phyloP scores from a whole-genome alignment of 2,888 invertebrate genomes.

The Stictocephala bisonia region DNA sequence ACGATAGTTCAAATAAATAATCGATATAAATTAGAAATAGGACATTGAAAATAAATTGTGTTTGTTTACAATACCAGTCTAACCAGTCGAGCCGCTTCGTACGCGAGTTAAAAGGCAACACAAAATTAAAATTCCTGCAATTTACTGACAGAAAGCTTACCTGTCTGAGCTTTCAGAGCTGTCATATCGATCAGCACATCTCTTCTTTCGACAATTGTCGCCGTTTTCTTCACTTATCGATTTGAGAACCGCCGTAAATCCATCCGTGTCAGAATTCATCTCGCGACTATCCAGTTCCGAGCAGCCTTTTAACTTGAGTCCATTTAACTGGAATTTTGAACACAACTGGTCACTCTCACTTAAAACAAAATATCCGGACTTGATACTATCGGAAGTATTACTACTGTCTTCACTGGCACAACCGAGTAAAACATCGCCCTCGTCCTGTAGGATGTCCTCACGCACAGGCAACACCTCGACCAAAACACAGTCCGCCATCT shows the following conservation, averaged over 20 bases:
- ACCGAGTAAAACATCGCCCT: conserved; percentile 41
- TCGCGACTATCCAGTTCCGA: conserved; percentile 45
- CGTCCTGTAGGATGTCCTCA: conserved; percentile 44
- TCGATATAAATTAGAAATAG: no score
- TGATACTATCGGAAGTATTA: conserved; percentile 47
- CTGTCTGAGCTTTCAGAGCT: conserved; percentile 95
- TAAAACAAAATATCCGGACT: conserved; percentile 39
- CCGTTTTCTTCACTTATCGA: conserved; percentile 49
- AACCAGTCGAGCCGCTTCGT: conserved; percentile 28
- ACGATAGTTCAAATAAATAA: no score
- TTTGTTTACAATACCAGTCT: conserved; percentile 5
- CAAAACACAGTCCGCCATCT: conserved; percentile 53
- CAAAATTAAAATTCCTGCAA: not conserved
- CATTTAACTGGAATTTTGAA: conserved; percentile 47
- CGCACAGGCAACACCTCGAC: conserved; percentile 46
- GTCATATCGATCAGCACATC: conserved; percentile 92
- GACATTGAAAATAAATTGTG: no score
- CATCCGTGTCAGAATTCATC: conserved; percentile 48
- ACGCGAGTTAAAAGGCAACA: not conserved
- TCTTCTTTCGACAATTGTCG: conserved; percentile 76
- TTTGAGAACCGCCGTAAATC: conserved; percentile 43
- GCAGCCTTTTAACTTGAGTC: conserved; percentile 42
- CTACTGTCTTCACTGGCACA: conserved; percentile 40
- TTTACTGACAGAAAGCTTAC: conserved; percentile 67
- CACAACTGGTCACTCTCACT: conserved; percentile 47